Evolutionary conservation across 2,888 invertebrate species (phyloP).

Genomic region (Drosophila monieri): DNA sequence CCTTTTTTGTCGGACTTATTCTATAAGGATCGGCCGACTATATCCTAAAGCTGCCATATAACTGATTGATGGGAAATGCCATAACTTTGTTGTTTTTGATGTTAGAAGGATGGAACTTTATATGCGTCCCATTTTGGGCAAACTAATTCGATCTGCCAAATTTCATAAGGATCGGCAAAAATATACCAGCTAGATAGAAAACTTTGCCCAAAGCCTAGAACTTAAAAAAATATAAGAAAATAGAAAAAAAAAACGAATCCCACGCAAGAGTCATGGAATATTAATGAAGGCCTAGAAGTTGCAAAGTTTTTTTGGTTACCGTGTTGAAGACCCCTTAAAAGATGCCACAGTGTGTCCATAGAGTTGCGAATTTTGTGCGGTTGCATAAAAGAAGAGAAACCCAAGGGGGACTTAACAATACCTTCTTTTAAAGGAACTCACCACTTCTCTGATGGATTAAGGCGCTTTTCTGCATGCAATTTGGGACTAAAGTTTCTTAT

Average conservation of each 20-base stretch:
- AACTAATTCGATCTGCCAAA: too few relatives aligned
- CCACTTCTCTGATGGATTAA: conserved; percentile 4
- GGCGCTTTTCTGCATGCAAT: conserved; percentile 26
- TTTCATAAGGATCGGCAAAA: too few relatives aligned
- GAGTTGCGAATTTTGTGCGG: too few relatives aligned
- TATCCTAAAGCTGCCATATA: too few relatives aligned
- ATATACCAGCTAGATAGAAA: neutral
- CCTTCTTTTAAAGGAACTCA: neutral
- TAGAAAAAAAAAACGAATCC: conserved; percentile 42
- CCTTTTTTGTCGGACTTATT: too few relatives aligned
- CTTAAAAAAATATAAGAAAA: conserved; percentile 14
- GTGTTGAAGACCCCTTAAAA: conserved; percentile 48
- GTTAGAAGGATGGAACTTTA: too few relatives aligned
- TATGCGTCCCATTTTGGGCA: too few relatives aligned
- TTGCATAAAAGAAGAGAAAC: conserved; percentile 41
- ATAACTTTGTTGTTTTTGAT: too few relatives aligned
- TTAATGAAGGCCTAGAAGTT: conserved; percentile 52
- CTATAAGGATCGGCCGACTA: too few relatives aligned
- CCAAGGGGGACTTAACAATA: neutral
- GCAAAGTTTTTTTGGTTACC: conserved; percentile 26
- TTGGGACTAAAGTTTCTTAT: too few relatives aligned
- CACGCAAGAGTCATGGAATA: conserved; percentile 67
- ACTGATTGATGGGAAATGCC: too few relatives aligned
- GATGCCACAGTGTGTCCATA: conserved; percentile 23
- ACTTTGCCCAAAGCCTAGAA: conserved; percentile 20